Evolutionary conservation across 2,113 vertebrate species (phyloP), one percentile per base, ranked within the genome.

Genomic region (Bufo gargarizans): DNA sequence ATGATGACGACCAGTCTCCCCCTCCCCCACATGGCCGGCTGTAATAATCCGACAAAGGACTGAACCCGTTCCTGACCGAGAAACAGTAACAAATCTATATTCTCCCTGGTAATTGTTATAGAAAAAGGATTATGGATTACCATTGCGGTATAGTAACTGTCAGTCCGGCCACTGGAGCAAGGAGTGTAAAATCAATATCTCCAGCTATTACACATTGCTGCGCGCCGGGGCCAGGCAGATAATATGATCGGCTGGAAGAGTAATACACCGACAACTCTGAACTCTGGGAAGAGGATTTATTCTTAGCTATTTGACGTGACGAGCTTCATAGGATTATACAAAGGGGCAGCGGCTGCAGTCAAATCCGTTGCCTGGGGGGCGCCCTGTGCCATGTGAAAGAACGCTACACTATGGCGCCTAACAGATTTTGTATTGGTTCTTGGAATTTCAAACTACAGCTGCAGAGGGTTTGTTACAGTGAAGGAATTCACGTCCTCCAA

Each of bases 1-100:
- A 20, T 45, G 80, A 16, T 50, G 19, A 2, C n/a, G 43, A 63
- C 80, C 6, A 65, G 63, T 55, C 22, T 2, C 72, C 17, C 6
- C 72, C 47, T 0, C 72, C 82, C 49, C 63, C 61, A 53, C 61
- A 67, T 0, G 61, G 69, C 53, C 61, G 45, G 50, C 67, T 45
- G 67, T 84, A 72, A 85, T 59, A 49, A 79, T 67, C 63, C 58
- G 63, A 80, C 86, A 69, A 80, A 56, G 77, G 56, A 55, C 86
- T 56, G 63, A 80, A 67, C 61, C 22, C 55, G 45, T 56, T 55
- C 71, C 80, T 88, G 49, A 88, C 6, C 12, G 77, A 59, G 77
- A 77, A 82, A 83, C 82, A 77, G 71, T 77, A 88, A 84, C 69
- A 88, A 88, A 88, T 88, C 87, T 77, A 88, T 88, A 84, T 76